Evolutionary conservation across 1,140 invertebrate genomes (phyloP).

Genomic region (Bombus breviceps): DNA sequence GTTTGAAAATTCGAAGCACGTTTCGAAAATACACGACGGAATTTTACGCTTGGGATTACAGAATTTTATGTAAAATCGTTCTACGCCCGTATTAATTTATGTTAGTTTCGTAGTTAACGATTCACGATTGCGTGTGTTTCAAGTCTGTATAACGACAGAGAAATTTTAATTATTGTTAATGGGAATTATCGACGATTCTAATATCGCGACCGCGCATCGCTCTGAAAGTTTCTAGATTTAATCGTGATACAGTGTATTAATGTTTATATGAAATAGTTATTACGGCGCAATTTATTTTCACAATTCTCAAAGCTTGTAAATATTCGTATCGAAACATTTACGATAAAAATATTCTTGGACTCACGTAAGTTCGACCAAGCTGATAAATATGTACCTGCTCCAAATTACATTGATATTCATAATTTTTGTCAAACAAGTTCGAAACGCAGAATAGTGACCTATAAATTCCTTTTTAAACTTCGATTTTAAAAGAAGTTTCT

Average conservation of each 20-base stretch:
- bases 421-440: neutral
- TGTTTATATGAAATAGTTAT: neutral
- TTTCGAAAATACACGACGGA: neutral
- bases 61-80: neutral
- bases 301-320: neutral
- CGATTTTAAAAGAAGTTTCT: too few species aligned
- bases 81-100: conserved; percentile 23
- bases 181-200: conserved; percentile 33
- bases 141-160: neutral
- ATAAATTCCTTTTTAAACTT: too few species aligned
- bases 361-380: neutral
- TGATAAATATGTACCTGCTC: neutral
- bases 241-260: neutral
- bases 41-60: neutral
- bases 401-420: neutral
- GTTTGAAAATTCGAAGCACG: neutral
- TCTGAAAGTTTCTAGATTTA: conserved; percentile 4
- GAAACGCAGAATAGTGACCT: too few species aligned
- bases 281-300: neutral
- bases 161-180: conserved; percentile 41
- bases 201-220: neutral
- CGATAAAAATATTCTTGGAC: too few species aligned
- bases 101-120: conserved; percentile 26
- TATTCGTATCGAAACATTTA: neutral
- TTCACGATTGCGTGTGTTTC: conserved; percentile 1